phyloP scores from a whole-genome alignment of 2,797 vertebrate genomes.

The Myiotriccus ornatus region DNA sequence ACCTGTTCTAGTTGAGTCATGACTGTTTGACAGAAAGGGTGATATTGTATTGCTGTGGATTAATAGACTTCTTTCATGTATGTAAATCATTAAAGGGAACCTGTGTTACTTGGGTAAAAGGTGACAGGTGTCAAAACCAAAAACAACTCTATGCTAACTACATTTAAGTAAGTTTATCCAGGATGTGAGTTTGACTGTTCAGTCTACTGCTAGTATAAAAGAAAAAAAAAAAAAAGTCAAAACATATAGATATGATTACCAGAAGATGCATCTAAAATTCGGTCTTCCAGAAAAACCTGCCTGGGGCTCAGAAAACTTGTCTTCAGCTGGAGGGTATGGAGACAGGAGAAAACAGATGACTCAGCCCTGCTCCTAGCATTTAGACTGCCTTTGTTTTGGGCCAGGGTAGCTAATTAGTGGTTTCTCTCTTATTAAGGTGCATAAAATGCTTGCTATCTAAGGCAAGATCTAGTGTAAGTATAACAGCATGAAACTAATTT shows the following conservation, averaged over 20 bases:
- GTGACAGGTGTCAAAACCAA: not conserved
- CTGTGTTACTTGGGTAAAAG: not conserved
- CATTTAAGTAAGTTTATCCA: not conserved
- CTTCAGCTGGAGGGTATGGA: conserved; percentile 15
- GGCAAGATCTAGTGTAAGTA: not conserved
- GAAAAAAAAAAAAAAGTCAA: not conserved
- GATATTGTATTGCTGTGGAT: not conserved
- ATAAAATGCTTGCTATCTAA: not conserved
- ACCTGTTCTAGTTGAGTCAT: not conserved
- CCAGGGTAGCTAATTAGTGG: conserved; percentile 46
- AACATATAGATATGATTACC: not conserved
- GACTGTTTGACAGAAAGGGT: not conserved
- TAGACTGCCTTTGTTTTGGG: conserved; percentile 7
- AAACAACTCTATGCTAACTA: not conserved
- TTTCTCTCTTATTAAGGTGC: not conserved
- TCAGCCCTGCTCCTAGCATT: not conserved
- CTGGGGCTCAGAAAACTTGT: not conserved
- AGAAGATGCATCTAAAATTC: not conserved
- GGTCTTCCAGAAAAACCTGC: not conserved
- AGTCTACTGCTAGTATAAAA: not conserved
- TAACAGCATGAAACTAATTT: not conserved
- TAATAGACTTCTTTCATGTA: not conserved
- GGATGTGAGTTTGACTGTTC: not conserved
- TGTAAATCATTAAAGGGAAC: not conserved
- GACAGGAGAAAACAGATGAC: not conserved